Base-by-base conservation (phyloP, 1,140 invertebrate species). In the Aphidius ervi region DNA sequence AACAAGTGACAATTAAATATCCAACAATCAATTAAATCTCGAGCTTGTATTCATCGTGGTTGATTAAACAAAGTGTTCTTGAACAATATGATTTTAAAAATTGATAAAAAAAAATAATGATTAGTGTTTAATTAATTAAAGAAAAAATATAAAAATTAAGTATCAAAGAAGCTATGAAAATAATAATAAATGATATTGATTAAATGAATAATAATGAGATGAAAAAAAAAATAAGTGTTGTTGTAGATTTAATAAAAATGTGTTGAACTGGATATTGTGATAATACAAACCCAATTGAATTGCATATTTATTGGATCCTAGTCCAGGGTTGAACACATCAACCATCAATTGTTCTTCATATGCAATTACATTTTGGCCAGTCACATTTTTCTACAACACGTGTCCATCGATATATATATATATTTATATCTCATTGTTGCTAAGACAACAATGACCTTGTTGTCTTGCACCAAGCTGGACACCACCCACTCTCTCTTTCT, bases 231-330 rank as follows among this genome's bases (percentile, higher is more conserved):
- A 10, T 16, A 20, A 16, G 20, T 48, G 8, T 42, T 56, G 6
- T 23, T 20, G n/a, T 40, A 6, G 39, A 16, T 23, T 9, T 9
- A 46, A 45, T 31, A 23, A 40, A 56, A 46, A 56, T 45, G 67
- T 63, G 62, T 52, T 63, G 56, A 52, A 46, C 46, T 55, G 70
- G 72, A 75, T 74, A 71, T 73, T 69, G 67, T 75, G 70, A 76
- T 70, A 76, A 77, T 78, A 77, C 76, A 78, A 78, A 78, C 76
- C 76, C 70, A 70, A 68, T 74, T 65, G 23, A 31, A 74, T 68
- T 31, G 23, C 23, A 31, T 31, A 31, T 3, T 31, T 2, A 31
- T 31, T 31, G 23, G 23, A 74, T 78, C 16, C 16, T 16, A 16
- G 16, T 16, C 67, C 68, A 63, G 69, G 61, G 61, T 31, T 31